Conservation (phyloP, 2,797 vertebrate genomes). For the Poecilia gillii region DNA sequence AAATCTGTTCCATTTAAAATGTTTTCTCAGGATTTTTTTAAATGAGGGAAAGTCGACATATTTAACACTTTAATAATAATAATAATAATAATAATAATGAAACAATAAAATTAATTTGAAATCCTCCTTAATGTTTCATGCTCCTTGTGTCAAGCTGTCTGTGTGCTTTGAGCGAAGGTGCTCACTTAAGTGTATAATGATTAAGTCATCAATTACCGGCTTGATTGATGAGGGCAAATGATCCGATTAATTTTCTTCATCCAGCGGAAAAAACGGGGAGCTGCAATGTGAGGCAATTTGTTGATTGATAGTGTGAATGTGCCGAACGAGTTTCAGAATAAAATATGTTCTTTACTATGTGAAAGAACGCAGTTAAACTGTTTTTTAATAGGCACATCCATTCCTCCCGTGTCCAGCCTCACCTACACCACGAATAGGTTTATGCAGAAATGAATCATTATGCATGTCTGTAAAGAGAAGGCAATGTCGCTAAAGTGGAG, state of each 20-base stretch:
- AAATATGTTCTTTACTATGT: conserved; percentile 38
- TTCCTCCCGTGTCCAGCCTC: not conserved
- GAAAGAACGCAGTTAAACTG: not conserved
- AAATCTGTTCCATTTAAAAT: not conserved
- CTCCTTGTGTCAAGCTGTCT: conserved; percentile 67
- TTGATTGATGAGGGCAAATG: conserved; percentile 96
- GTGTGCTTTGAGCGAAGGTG: conserved; percentile 81
- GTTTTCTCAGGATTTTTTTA: conserved; percentile 4
- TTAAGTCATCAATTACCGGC: conserved; percentile 94
- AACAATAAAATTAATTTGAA: conserved; percentile 45
- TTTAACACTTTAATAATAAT: not conserved
- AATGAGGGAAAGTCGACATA: not conserved
- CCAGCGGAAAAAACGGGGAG: conserved; percentile 85
- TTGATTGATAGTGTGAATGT: conserved; percentile 86
- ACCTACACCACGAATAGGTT: not conserved
- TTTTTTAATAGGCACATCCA: conserved; percentile 6
- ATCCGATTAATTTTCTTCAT: conserved; percentile 91
- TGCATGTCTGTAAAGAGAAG: not conserved
- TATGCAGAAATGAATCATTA: not conserved
- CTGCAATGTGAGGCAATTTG: conserved; percentile 82
- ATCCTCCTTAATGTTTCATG: conserved; percentile 25
- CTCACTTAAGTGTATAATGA: conserved; percentile 95
- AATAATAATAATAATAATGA: not conserved
- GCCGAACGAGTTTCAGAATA: conserved; percentile 65
- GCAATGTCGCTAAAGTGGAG: not conserved